Conservation (phyloP, 2,797 vertebrate genomes). For the Hypotaenidia philippensis region DNA sequence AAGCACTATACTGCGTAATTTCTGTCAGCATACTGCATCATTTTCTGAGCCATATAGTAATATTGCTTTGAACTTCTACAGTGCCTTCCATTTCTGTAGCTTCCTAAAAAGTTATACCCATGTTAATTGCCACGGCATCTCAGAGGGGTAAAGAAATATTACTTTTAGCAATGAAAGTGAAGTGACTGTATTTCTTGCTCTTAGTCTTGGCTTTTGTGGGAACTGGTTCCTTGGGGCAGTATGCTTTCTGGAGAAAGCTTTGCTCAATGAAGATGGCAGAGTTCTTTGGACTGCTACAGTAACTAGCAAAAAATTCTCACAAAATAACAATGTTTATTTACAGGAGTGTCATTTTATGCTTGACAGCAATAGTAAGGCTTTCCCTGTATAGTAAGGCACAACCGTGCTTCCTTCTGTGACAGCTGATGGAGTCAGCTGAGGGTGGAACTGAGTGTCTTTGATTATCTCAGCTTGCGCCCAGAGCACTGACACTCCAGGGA, state of each 20-base stretch:
- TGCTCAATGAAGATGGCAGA: neutral
- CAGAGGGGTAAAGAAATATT: slow-evolving; percentile 26
- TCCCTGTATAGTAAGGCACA: neutral
- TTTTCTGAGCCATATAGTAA: slow-evolving; percentile 72
- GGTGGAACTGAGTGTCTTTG: neutral
- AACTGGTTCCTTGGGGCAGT: neutral
- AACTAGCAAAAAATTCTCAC: accelerated
- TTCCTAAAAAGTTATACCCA: slow-evolving; percentile 49
- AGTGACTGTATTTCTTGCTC: neutral
- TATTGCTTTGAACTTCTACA: slow-evolving; percentile 62
- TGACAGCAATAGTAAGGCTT: neutral
- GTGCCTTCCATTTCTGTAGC: slow-evolving; percentile 28
- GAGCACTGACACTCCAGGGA: neutral
- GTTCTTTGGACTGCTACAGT: neutral
- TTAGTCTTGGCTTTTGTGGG: neutral
- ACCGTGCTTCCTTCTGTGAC: neutral
- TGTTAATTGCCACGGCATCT: slow-evolving; percentile 14
- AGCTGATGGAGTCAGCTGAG: neutral
- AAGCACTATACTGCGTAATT: slow-evolving; percentile 45
- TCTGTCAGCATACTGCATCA: slow-evolving; percentile 68
- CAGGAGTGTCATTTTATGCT: neutral
- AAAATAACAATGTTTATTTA: neutral
- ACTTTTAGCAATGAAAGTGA: neutral
- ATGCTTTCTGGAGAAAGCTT: neutral
- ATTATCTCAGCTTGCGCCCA: neutral